Evolutionary conservation across 2,888 invertebrate species (phyloP), one percentile per base, ranked within the genome.

Genomic region (Hydriomena furcata): DNA sequence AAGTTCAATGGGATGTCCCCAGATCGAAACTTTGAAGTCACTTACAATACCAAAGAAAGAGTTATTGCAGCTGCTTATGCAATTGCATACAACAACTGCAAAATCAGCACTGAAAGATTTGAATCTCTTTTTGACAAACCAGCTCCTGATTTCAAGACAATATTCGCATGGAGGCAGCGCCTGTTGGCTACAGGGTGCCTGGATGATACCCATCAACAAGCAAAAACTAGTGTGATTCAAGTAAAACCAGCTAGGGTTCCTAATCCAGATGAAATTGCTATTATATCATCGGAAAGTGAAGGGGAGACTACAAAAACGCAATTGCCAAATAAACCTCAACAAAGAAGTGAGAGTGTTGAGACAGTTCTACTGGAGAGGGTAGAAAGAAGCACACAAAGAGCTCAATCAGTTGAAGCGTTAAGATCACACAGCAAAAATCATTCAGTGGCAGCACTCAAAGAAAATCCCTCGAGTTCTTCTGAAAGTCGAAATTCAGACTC

Each of bases 141-240:
- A 28, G 89, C 91, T 38, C 91, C 91, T 30, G 89, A 91, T 66
- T 89, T 84, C 51, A 82, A 89, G 65, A 90, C 89, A 31, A 85
- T 91, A 55, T 91, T 87, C 79, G 69, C 71, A 23, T 91, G 88
- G 90, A 74, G 89, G 48, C 84, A 87, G 58, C 68, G 77, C 8
- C 76, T 91, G 17, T 53, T 91, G 28, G 52, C 57, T 5, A 86
- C 84, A 40, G 91, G 91, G 2, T 91, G 91, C 63, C 68, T 91
- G 60, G 72, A 80, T 57, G 90, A 91, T 61, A 56, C 74, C 42
- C 91, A 91, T 40, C 31, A 31, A 23, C 10, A 20, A 55, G 40
- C 7, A 44, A 49, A 42, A 42, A 23, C 23, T 37, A 38, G 8
- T n/a, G 11, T 7, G 24, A 37, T 2, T 17, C 21, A 23, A 30